phyloP scores from a whole-genome alignment of 2,113 vertebrate species.

The Triplophysa dalaica region DNA sequence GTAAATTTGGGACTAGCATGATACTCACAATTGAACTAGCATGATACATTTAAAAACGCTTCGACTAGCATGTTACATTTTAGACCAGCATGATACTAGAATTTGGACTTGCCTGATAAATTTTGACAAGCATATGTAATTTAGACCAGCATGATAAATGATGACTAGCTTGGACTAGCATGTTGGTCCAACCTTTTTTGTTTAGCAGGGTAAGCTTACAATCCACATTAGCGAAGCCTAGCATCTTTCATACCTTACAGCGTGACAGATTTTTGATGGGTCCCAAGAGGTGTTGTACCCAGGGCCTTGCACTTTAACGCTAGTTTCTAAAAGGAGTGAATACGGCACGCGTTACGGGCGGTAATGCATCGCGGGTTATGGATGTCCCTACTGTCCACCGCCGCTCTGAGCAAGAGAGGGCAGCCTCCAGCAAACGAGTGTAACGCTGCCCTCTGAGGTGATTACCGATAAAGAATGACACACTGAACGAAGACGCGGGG shows the following conservation, averaged over 20 bases:
- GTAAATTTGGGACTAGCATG: no score
- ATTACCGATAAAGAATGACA: conserved; percentile 75
- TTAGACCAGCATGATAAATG: no score
- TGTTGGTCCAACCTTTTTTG: neutral
- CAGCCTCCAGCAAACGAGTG: conserved; percentile 57
- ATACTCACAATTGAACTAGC: no score
- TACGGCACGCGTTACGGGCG: conserved; percentile 42
- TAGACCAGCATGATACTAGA: no score
- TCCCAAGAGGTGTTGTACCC: conserved; percentile 25
- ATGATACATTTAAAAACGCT: no score
- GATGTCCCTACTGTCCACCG: conserved; percentile 55
- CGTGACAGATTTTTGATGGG: conserved; percentile 17
- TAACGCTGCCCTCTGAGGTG: conserved; percentile 61
- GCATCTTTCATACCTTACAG: neutral
- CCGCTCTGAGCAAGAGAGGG: conserved; percentile 64
- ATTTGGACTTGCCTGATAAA: no score
- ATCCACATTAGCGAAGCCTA: conserved; percentile 17
- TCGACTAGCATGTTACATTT: no score
- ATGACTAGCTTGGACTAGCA: neutral
- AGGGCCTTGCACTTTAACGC: conserved; percentile 16
- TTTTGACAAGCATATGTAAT: no score
- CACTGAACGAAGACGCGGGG: conserved; percentile 56
- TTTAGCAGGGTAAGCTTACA: neutral
- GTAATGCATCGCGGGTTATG: conserved; percentile 56
- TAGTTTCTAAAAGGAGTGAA: conserved; percentile 7